phyloP scores from a whole-genome alignment of 2,888 invertebrate genomes.

The Troglohyphantes excavatus region DNA sequence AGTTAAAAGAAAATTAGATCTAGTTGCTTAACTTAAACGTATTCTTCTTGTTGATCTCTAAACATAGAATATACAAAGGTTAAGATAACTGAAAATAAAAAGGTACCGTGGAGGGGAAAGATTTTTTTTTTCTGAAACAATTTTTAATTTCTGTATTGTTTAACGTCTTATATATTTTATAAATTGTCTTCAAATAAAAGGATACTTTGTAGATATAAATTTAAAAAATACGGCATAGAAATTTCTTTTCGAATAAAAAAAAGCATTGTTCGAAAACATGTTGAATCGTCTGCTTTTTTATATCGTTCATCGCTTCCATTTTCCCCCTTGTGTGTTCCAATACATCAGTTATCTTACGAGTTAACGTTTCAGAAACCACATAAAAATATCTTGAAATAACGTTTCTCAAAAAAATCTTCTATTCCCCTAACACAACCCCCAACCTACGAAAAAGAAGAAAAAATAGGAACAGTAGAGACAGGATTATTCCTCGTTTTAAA shows the following conservation, averaged over 20 bases:
- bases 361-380: not conserved
- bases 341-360: not conserved
- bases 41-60: too few species aligned
- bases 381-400: constrained; percentile 25
- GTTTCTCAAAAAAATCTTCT: constrained; percentile 2
- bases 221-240: too few species aligned
- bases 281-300: not conserved
- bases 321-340: not conserved
- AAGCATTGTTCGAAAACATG: not conserved
- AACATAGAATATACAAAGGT: too few species aligned
- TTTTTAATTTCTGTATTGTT: too few species aligned
- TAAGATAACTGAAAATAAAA: too few species aligned
- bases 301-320: not conserved
- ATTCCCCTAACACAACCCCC: constrained; percentile 16
- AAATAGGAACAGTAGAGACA: constrained; percentile 20
- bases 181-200: too few species aligned
- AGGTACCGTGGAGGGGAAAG: too few species aligned
- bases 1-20: too few species aligned
- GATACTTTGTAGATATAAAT: too few species aligned
- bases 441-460: not conserved
- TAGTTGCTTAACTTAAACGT: too few species aligned
- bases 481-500: constrained; percentile 66
- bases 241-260: not conserved
- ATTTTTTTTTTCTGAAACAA: too few species aligned
- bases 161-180: too few species aligned